Percentiles rank a stretch among this genome's conserved stretches.
Conservation (phyloP, 2,888 invertebrate species). For the Heliconius charithonia region DNA sequence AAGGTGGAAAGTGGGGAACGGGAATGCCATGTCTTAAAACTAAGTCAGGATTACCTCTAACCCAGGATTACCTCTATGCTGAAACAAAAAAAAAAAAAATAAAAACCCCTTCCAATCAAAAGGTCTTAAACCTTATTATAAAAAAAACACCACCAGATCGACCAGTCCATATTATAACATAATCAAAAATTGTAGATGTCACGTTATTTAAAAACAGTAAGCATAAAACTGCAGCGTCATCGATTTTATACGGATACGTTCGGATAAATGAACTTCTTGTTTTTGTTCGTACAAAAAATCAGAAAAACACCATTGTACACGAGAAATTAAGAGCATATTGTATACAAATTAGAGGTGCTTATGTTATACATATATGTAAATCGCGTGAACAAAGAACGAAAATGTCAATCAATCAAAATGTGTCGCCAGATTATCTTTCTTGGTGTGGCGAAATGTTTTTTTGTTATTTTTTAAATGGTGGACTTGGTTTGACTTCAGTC, state of each 20-base stretch:
- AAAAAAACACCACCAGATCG: not conserved
- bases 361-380: conserved; percentile 46
- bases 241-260: conserved; percentile 1
- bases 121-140: too few relatives aligned
- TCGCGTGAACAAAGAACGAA: conserved; percentile 42
- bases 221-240: not conserved
- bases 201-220: not conserved
- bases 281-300: conserved; percentile 32
- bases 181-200: not conserved
- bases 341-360: conserved; percentile 52
- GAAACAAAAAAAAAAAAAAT: too few relatives aligned
- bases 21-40: too few relatives aligned
- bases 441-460: not conserved
- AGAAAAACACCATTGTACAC: conserved; percentile 37
- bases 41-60: too few relatives aligned
- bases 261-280: not conserved
- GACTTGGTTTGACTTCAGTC: too few relatives aligned
- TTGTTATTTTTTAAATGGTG: too few relatives aligned
- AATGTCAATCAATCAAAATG: conserved; percentile 38
- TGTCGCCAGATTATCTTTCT: not conserved
- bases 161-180: not conserved
- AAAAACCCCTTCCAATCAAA: too few relatives aligned
- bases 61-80: too few relatives aligned
- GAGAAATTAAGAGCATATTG: conserved; percentile 49
- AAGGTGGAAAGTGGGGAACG: too few relatives aligned